phyloP scores from a whole-genome alignment of 1,140 invertebrate genomes.

The Cephus cinctus region DNA sequence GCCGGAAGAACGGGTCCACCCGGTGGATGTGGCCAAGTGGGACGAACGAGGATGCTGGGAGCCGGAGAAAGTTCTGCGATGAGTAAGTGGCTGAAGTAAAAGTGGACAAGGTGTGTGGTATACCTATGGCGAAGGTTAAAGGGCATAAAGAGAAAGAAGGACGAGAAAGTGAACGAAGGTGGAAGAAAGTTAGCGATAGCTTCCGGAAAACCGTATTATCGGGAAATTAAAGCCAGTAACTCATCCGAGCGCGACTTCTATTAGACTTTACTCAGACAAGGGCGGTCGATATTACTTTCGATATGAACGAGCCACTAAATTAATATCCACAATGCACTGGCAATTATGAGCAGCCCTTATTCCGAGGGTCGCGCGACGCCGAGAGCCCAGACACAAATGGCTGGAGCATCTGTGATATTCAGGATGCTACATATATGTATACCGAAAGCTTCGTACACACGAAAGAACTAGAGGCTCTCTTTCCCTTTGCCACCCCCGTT shows the following conservation, averaged over 20 bases:
- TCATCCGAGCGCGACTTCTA: slow-evolving; percentile 49
- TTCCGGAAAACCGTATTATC: slow-evolving; percentile 45
- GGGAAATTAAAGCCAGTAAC: slow-evolving; percentile 53
- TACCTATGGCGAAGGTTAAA: background rate
- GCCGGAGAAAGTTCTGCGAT: no score
- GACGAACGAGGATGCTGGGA: slow-evolving; percentile 9
- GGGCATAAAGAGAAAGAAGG: slow-evolving; percentile 17
- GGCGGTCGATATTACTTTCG: slow-evolving; percentile 52
- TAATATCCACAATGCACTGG: slow-evolving; percentile 53
- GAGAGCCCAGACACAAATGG: slow-evolving; percentile 18
- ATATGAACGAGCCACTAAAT: slow-evolving; percentile 54
- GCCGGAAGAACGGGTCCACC: no score
- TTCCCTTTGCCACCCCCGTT: no score
- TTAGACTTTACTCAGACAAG: slow-evolving; percentile 48
- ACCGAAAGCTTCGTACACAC: background rate
- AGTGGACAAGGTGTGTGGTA: background rate
- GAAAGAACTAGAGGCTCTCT: slow-evolving; percentile 8
- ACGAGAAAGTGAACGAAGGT: slow-evolving; percentile 11
- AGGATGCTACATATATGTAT: no score
- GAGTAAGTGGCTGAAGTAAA: slow-evolving; percentile 7
- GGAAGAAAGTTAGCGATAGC: slow-evolving; percentile 18
- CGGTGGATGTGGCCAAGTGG: slow-evolving; percentile 20
- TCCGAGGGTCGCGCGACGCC: slow-evolving; percentile 20
- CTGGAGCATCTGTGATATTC: slow-evolving; percentile 21
- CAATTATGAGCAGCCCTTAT: slow-evolving; percentile 47